phyloP scores from a whole-genome alignment of 2,113 vertebrate genomes.

The Bucco capensis region DNA sequence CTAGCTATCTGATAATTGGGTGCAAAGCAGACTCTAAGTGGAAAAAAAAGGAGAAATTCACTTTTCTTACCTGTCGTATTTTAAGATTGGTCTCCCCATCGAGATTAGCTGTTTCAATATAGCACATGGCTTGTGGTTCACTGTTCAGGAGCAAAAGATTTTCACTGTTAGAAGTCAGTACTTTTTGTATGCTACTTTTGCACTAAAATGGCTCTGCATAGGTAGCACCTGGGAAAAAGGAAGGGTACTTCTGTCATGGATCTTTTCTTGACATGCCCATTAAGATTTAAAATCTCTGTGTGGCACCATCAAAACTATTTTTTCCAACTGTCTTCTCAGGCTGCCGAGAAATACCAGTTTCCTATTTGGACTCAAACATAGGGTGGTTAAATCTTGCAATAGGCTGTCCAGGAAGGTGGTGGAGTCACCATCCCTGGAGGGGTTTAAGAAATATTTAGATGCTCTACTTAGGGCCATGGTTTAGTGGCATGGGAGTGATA shows the following conservation, averaged over 20 bases:
- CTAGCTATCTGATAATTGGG: too few species aligned
- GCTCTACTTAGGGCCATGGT: too few species aligned
- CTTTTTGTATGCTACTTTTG: not conserved
- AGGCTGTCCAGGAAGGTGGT: too few species aligned
- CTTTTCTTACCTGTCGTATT: conserved; percentile 88
- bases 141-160: conserved; percentile 65
- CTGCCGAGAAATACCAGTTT: not conserved
- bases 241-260: not conserved
- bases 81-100: conserved; percentile 99
- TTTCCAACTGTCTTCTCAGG: not conserved
- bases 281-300: not conserved
- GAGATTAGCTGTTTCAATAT: conserved; percentile 95
- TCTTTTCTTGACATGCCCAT: not conserved
- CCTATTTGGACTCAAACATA: not conserved
- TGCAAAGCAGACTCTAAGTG: too few species aligned
- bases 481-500: too few species aligned
- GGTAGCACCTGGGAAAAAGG: not conserved
- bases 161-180: not conserved
- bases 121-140: conserved; percentile 99
- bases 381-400: too few species aligned
- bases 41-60: not conserved
- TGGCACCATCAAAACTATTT: not conserved
- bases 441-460: too few species aligned
- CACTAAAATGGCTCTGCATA: not conserved
- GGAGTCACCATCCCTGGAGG: too few species aligned